Conservation (phyloP, 1,140 invertebrate species). For the Hyposmocoma kahamanoa region DNA sequence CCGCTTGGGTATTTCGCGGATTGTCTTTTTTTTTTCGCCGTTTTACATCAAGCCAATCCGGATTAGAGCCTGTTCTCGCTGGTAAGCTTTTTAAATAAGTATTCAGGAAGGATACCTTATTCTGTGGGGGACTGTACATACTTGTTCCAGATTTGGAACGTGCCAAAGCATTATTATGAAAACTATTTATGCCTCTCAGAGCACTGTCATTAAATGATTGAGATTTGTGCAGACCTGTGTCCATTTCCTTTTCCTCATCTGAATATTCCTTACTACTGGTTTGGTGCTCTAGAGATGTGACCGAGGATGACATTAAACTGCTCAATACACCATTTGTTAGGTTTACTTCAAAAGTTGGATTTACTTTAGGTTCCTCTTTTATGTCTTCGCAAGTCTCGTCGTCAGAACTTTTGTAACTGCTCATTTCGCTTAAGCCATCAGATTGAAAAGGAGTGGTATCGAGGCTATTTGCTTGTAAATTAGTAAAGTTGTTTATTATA, state of each 20-base stretch:
- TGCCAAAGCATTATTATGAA: constrained; percentile 21
- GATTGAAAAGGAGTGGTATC: constrained; percentile 56
- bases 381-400: constrained; percentile 51
- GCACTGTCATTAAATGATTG: constrained; percentile 46
- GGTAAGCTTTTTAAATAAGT: constrained; percentile 71
- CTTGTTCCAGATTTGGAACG: constrained; percentile 48
- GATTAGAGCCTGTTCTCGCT: constrained; percentile 46
- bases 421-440: constrained; percentile 56
- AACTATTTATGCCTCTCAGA: constrained; percentile 21
- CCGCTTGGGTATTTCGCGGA: constrained; percentile 34
- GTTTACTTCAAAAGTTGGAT: neutral
- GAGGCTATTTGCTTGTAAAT: constrained; percentile 49
- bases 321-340: constrained; percentile 1
- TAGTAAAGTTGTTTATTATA: constrained; percentile 37
- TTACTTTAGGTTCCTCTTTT: neutral
- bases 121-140: constrained; percentile 49
- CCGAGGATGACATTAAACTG: constrained; percentile 12
- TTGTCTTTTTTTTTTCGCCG: constrained; percentile 43
- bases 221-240: constrained; percentile 46
- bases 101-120: constrained; percentile 67
- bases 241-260: constrained; percentile 30
- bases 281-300: constrained; percentile 22
- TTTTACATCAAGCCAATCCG: constrained; percentile 54
- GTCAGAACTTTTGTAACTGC: constrained; percentile 72
- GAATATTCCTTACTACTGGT: constrained; percentile 19